A percentile compares a stretch with the other conserved stretches of the same genome.
Evolutionary conservation across 2,113 vertebrate genomes (phyloP).

Genomic region (Scalopus aquaticus): DNA sequence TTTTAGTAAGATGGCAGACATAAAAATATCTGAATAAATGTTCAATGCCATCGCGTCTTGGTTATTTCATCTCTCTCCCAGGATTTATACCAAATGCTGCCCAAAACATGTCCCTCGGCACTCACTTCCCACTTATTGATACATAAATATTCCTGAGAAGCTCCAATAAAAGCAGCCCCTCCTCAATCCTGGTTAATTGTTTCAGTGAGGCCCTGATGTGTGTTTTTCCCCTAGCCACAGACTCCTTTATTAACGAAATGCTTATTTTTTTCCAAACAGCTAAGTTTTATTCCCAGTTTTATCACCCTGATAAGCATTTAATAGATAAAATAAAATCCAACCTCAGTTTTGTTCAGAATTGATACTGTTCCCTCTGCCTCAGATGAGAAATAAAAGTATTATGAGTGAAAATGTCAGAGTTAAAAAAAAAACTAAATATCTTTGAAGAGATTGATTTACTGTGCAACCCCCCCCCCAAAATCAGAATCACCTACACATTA

Average conservation of each 20-base stretch:
- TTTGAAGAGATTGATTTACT: not conserved
- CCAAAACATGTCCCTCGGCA: not conserved
- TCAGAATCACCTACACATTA: not conserved
- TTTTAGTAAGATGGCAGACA: not conserved
- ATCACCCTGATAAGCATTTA: conserved; percentile 34
- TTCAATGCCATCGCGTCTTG: not conserved
- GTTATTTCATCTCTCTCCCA: not conserved
- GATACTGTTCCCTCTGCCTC: conserved; percentile 8
- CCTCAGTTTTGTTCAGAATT: not conserved
- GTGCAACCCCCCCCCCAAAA: not conserved
- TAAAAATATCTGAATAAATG: not conserved
- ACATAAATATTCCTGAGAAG: not conserved
- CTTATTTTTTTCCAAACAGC: conserved; percentile 48
- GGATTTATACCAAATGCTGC: not conserved
- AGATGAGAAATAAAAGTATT: conserved; percentile 33
- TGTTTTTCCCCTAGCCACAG: conserved; percentile 68
- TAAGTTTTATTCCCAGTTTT: conserved; percentile 62
- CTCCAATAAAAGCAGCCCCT: not conserved
- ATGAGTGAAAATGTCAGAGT: conserved; percentile 51
- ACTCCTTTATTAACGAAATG: conserved; percentile 51
- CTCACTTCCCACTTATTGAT: not conserved
- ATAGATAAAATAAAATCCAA: conserved; percentile 58
- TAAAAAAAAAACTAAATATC: conserved; percentile 58
- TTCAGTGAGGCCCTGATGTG: not conserved
- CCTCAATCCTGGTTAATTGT: conserved; percentile 40